Percentiles rank a stretch among this genome's conserved stretches.
Conservation (phyloP, 2,888 invertebrate genomes). For the Endomychus coccineus region DNA sequence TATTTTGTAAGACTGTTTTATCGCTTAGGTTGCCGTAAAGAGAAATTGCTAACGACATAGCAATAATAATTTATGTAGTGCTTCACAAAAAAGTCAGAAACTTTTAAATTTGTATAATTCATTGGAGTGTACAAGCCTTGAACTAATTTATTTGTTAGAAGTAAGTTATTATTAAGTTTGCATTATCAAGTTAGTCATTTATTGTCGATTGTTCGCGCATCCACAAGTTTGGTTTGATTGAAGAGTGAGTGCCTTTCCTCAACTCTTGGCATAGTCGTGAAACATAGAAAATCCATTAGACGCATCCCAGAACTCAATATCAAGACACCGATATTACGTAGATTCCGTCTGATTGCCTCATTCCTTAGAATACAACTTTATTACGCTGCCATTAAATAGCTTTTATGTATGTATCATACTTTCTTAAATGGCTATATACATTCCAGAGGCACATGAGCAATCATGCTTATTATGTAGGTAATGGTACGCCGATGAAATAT, state of each 20-base stretch:
- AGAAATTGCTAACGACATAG: too few species aligned
- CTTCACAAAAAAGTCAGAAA: slow-evolving; percentile 16
- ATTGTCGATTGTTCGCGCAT: slow-evolving; percentile 36
- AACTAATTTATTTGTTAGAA: slow-evolving; percentile 30
- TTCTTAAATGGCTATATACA: too few species aligned
- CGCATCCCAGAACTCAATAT: slow-evolving; percentile 36
- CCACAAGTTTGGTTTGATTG: slow-evolving; percentile 27
- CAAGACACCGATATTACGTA: slow-evolving; percentile 24
- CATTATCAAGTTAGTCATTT: slow-evolving; percentile 39
- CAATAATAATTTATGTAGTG: slow-evolving; percentile 20
- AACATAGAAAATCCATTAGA: slow-evolving; percentile 44
- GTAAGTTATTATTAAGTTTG: slow-evolving; percentile 38
- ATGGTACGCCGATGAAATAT: too few species aligned
- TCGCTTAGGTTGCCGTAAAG: too few species aligned
- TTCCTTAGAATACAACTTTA: slow-evolving; percentile 19
- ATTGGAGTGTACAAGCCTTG: slow-evolving; percentile 24
- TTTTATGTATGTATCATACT: too few species aligned
- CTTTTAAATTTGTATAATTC: slow-evolving; percentile 28
- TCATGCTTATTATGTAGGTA: too few species aligned
- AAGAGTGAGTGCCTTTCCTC: slow-evolving; percentile 18
- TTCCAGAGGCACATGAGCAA: too few species aligned
- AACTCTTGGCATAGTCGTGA: slow-evolving; percentile 35
- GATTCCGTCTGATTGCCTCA: slow-evolving; percentile 16
- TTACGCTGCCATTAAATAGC: slow-evolving; percentile 13
- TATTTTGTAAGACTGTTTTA: too few species aligned